A percentile compares a stretch with the other conserved stretches of the same genome.
Conservation (phyloP, 2,113 vertebrate species). For the Gambusia affinis region DNA sequence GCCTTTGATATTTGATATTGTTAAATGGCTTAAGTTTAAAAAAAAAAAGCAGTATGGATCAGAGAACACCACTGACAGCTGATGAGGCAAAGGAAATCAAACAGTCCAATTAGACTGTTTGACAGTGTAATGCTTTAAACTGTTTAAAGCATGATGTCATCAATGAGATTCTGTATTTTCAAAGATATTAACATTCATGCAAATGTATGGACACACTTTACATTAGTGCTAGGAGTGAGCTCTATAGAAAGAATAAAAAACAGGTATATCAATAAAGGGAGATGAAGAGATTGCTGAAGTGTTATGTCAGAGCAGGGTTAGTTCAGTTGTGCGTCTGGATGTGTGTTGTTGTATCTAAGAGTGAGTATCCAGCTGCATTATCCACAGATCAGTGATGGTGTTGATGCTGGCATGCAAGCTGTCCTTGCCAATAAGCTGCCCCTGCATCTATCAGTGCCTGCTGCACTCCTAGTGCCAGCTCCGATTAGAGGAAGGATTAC, state of each 20-base stretch:
- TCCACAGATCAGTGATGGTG: slow-evolving; percentile 59
- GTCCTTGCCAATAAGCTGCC: slow-evolving; percentile 56
- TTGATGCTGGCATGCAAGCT: slow-evolving; percentile 54
- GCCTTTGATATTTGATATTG: too few species aligned
- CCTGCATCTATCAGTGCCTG: slow-evolving; percentile 39
- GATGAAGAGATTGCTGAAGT: slow-evolving; percentile 44
- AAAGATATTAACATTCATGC: slow-evolving; percentile 6
- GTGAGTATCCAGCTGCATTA: slow-evolving; percentile 57
- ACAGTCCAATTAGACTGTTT: too few species aligned
- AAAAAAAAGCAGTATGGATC: too few species aligned
- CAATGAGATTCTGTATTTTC: background rate
- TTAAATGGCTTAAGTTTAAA: too few species aligned
- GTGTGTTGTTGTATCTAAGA: slow-evolving; percentile 35
- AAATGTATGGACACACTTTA: background rate
- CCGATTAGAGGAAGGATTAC: slow-evolving; percentile 53
- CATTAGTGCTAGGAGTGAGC: slow-evolving; percentile 17
- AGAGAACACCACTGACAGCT: too few species aligned
- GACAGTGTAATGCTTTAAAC: too few species aligned
- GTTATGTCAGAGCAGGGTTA: slow-evolving; percentile 48
- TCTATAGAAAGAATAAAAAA: slow-evolving; percentile 25
- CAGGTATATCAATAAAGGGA: slow-evolving; percentile 33
- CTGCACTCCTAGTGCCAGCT: slow-evolving; percentile 22
- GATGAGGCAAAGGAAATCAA: too few species aligned
- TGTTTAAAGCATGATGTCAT: background rate
- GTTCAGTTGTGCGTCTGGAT: slow-evolving; percentile 34